phyloP scores from a whole-genome alignment of 1,140 invertebrate species.

The Aphaenogaster rudis region DNA sequence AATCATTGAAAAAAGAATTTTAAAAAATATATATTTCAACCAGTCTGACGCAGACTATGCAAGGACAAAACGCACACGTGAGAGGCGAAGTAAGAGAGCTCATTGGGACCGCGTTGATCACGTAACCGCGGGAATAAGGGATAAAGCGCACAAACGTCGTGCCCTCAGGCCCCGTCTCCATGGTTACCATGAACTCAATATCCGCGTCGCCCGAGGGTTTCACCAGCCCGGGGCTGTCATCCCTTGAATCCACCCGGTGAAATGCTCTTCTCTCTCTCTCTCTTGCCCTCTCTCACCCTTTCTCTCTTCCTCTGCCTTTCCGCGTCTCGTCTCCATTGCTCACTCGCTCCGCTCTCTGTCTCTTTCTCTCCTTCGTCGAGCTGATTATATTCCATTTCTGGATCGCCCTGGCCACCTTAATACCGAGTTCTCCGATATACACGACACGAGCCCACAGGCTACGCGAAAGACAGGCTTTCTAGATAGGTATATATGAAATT shows the following conservation, averaged over 20 bases:
- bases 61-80: constrained; percentile 66
- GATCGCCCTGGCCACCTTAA: constrained; percentile 78
- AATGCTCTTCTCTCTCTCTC: constrained; percentile 61
- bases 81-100: constrained; percentile 64
- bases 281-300: background rate
- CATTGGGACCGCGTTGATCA: constrained; percentile 79
- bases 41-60: background rate
- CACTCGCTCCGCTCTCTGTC: background rate
- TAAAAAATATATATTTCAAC: constrained; percentile 16
- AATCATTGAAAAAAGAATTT: background rate
- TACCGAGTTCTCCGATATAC: constrained; percentile 80
- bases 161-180: constrained; percentile 86
- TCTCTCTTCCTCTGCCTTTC: background rate
- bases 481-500: constrained; percentile 79
- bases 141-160: constrained; percentile 86
- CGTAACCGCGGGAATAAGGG: constrained; percentile 85
- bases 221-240: constrained; percentile 84
- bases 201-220: constrained; percentile 83
- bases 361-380: constrained; percentile 46
- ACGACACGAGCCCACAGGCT: constrained; percentile 80
- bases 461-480: constrained; percentile 80
- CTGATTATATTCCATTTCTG: constrained; percentile 87
- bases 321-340: background rate
- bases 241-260: constrained; percentile 84
- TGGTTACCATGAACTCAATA: constrained; percentile 89